Conservation (phyloP, 2,113 vertebrate genomes). For the Gasterosteus aculeatus region DNA sequence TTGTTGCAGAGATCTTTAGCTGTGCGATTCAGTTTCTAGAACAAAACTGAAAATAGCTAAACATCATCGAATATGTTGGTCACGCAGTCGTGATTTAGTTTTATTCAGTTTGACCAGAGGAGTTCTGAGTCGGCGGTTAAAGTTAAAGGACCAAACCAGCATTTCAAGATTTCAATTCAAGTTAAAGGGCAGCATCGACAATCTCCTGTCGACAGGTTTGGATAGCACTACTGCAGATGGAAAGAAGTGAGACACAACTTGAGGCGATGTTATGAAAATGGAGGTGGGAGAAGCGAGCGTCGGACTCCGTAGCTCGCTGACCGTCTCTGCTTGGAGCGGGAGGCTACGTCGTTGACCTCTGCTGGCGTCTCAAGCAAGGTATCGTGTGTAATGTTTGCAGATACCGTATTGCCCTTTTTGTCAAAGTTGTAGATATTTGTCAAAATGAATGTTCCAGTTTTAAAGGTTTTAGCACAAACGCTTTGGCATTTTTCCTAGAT, state of each 20-base stretch:
- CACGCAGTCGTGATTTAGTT: neutral
- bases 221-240: neutral
- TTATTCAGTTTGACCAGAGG: neutral
- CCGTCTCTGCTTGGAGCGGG: neutral
- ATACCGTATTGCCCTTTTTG: no score
- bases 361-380: neutral
- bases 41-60: neutral
- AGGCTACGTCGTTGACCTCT: neutral
- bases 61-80: no score
- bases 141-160: neutral
- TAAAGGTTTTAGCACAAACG: neutral
- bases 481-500: no score
- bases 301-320: neutral
- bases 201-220: neutral
- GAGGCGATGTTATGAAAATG: neutral
- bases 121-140: neutral
- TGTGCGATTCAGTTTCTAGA: neutral
- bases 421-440: no score
- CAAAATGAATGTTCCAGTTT: neutral
- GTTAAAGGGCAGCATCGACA: neutral
- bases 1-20: constrained; percentile 5
- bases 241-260: neutral
- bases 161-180: neutral
- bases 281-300: neutral
- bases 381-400: neutral